Base-by-base conservation (phyloP, 2,113 vertebrate genomes). In the Mirounga angustirostris region DNA sequence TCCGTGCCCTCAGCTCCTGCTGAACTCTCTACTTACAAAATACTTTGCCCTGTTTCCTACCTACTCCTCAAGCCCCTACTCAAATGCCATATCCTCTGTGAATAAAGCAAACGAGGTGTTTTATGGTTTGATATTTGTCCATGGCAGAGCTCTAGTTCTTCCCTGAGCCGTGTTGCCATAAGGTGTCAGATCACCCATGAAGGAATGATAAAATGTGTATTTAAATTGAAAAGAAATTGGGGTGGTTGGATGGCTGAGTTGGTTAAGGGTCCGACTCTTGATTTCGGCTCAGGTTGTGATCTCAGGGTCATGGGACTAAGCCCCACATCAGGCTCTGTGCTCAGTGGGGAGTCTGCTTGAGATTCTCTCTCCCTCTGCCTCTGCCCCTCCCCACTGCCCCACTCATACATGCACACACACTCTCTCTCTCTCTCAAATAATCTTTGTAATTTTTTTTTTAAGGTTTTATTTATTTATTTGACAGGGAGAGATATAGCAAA, bases 111-210 rank as follows among this genome's bases (percentile, higher is more conserved):
- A 11, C 10, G 30, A 50, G 43, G 15, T 40, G 22, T 24, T 50
- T 28, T 24, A 5, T 24, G 43, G n/a, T 22, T 36, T 7, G 16
- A 0, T 4, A 6, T 33, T 12, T 33, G n/a, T 28, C 30, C n/a
- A 65, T 67, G 73, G 40, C 22, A 73, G 4, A 52, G 7, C 21
- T 61, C n/a, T 24, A 22, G 36, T 16, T 54, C 81, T 21, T 26
- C 59, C 24, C 56, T 73, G 54, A 69, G 22, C 21, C 73, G 46
- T 0, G 8, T 1, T 24, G 81, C 40, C 52, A 30, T 4, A 7
- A 28, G 26, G 19, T 24, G 50, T 87, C 33, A 40, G 26, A 14
- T 22, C 22, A 59, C 33, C 19, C 14, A 24, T 13, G 40, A 69
- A 33, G 30, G 1, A 56, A 40, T 16, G 7, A 46, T 4, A 59